Evolutionary conservation across 1,140 invertebrate genomes (phyloP).

Genomic region (Zaprionus africanus): DNA sequence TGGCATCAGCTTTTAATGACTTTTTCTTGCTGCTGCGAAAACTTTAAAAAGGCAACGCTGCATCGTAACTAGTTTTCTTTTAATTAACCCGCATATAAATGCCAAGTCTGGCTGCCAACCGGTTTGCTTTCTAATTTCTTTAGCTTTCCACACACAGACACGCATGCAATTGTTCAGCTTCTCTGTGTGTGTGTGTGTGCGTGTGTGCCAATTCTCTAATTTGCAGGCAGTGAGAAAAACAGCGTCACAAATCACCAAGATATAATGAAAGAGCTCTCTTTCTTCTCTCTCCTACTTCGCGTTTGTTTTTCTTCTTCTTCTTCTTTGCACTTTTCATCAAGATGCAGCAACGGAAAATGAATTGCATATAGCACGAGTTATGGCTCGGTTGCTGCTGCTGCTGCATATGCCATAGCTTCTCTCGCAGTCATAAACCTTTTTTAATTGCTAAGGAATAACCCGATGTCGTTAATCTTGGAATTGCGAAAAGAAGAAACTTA

Average conservation of each 20-base stretch:
- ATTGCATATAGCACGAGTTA: slow-evolving; percentile 36
- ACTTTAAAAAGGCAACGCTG: slow-evolving; percentile 49
- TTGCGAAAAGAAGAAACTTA: background rate
- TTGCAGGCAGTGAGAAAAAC: slow-evolving; percentile 59
- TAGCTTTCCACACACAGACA: slow-evolving; percentile 47
- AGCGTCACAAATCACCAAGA: slow-evolving; percentile 61
- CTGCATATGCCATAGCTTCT: background rate
- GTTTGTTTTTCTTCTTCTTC: slow-evolving; percentile 5
- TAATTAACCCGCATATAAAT: slow-evolving; percentile 79
- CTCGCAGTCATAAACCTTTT: slow-evolving; percentile 5
- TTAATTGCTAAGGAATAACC: slow-evolving; percentile 9
- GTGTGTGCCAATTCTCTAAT: slow-evolving; percentile 63
- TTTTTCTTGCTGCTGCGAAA: slow-evolving; percentile 45
- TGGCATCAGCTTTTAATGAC: slow-evolving; percentile 68
- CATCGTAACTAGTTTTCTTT: slow-evolving; percentile 75
- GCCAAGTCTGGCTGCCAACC: slow-evolving; percentile 64
- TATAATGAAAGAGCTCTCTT: slow-evolving; percentile 40
- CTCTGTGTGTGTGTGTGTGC: slow-evolving; percentile 4
- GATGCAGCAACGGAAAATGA: slow-evolving; percentile 35
- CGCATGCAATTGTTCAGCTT: slow-evolving; percentile 21
- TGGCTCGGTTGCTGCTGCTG: background rate
- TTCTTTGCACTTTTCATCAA: slow-evolving; percentile 30
- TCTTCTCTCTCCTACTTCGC: background rate
- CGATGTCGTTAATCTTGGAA: background rate
- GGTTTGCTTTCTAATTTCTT: slow-evolving; percentile 81